Percentiles rank a stretch among this genome's conserved stretches.
phyloP scores from a whole-genome alignment of 2,113 vertebrate species.

The Psephotus haematonotus region DNA sequence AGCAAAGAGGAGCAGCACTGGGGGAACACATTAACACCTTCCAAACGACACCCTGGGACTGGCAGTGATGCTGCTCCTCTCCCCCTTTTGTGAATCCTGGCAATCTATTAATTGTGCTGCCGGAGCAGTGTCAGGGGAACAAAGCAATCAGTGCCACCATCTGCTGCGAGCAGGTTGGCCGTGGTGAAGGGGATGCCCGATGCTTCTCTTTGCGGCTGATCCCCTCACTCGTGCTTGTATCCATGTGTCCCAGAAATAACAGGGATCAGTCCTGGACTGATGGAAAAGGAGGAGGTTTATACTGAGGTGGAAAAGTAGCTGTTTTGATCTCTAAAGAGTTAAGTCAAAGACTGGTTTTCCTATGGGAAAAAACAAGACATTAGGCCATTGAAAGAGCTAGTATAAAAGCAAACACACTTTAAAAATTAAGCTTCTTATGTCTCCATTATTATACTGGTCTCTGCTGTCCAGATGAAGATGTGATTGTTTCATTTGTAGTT shows the following conservation, averaged over 20 bases:
- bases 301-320: not conserved
- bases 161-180: conserved; percentile 23
- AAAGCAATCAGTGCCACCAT: conserved; percentile 46
- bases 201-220: not conserved
- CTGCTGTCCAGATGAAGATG: not conserved
- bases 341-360: not conserved
- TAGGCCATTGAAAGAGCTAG: not conserved
- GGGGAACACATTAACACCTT: not conserved
- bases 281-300: not conserved
- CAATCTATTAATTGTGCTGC: not conserved
- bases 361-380: not conserved
- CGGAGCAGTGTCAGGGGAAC: not conserved
- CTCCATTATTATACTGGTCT: not conserved
- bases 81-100: not conserved
- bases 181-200: not conserved
- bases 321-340: not conserved
- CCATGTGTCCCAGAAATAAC: fast-evolving
- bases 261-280: not conserved
- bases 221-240: fast-evolving
- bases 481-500: not conserved
- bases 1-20: not conserved
- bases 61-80: not conserved
- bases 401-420: not conserved
- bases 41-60: not conserved
- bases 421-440: not conserved